A percentile compares a stretch with the other conserved stretches of the same genome.
These are phyloP conservation scores for Charina bottae DNA, from an alignment of 2,113 vertebrate genomes.

Conservation along the genomic window DNA sequence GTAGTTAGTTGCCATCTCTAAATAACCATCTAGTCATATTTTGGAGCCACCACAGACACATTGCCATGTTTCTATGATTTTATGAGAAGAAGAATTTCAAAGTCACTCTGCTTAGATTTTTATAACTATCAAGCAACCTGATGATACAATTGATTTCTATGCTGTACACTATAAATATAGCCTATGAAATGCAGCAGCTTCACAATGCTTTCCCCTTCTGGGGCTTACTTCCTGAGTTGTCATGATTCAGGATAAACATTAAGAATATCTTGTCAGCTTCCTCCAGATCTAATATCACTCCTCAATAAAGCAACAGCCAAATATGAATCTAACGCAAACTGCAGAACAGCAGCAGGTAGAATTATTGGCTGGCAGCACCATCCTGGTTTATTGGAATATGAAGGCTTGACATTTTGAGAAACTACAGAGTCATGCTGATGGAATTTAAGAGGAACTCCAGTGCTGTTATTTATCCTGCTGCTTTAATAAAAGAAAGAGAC, in stretches of 20 bases:
- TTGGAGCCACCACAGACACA: not conserved
- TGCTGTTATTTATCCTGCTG: not conserved
- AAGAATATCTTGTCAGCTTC: not conserved
- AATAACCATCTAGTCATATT: not conserved
- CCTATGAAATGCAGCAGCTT: not conserved
- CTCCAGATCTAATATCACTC: not conserved
- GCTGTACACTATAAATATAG: not conserved
- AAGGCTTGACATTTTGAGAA: slow-evolving; percentile 1
- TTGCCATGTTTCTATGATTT: not conserved
- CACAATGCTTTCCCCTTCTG: not conserved
- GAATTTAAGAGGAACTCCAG: not conserved
- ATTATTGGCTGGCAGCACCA: not conserved
- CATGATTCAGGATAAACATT: not conserved
- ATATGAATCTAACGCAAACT: not conserved
- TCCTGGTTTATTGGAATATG: not conserved
- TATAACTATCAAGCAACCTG: not conserved
- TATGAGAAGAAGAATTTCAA: not conserved
- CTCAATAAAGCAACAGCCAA: not conserved
- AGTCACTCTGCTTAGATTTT: not conserved
- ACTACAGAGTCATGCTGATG: not conserved
- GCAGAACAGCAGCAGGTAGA: not conserved
- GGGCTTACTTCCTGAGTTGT: not conserved
- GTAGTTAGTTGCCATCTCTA: not conserved
- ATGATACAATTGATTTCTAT: not conserved
- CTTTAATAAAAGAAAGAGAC: not conserved